Percentiles rank a stretch among this genome's conserved stretches.
Conservation (phyloP, 2,113 vertebrate genomes). For the Ornithorhynchus anatinus region DNA sequence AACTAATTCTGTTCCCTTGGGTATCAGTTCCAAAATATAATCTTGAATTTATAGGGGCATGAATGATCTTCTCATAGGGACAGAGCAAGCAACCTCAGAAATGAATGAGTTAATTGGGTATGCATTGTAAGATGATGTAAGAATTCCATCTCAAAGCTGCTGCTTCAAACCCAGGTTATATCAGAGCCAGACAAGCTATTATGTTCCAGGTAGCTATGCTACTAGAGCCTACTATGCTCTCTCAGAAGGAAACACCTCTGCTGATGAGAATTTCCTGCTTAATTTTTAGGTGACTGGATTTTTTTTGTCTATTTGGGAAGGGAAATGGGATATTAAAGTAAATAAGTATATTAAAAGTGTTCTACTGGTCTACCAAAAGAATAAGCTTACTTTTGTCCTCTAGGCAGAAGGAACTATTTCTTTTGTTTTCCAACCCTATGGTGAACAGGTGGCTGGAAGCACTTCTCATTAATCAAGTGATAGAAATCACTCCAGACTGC, state of each 20-base stretch:
- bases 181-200: constrained; percentile 5
- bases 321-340: too few relatives aligned
- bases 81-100: background rate
- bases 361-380: background rate
- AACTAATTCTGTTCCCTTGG: constrained; percentile 16
- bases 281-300: background rate
- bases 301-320: background rate
- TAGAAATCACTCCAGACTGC: background rate
- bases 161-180: background rate
- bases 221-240: background rate
- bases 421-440: background rate
- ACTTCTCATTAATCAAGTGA: constrained; percentile 5
- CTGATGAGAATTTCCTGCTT: background rate
- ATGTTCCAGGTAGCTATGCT: background rate
- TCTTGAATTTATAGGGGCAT: background rate
- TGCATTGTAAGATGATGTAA: background rate
- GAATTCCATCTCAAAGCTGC: background rate
- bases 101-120: background rate
- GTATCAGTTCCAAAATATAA: background rate
- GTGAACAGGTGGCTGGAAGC: background rate
- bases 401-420: background rate
- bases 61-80: background rate
- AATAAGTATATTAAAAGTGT: background rate
- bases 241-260: background rate
- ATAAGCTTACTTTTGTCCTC: constrained; percentile 6